Evolutionary conservation across 2,113 vertebrate genomes (phyloP).

Genomic region (Hippocampus zosterae): DNA sequence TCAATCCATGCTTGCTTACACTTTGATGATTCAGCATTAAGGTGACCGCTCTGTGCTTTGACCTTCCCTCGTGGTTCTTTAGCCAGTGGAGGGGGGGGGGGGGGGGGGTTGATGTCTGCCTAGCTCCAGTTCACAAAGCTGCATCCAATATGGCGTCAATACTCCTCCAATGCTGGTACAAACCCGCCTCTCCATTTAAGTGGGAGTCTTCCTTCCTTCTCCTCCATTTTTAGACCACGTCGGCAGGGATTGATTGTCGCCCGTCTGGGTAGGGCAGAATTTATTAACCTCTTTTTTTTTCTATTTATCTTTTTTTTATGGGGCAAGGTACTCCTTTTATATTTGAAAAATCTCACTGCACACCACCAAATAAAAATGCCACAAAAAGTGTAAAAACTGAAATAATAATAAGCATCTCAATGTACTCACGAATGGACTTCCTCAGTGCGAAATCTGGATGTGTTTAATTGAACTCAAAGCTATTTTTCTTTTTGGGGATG

Average conservation of each 20-base stretch:
- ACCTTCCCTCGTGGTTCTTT: conserved; percentile 23
- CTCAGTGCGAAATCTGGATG: neutral
- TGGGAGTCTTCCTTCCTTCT: conserved; percentile 44
- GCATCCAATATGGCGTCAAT: conserved; percentile 55
- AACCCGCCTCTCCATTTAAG: conserved; percentile 2
- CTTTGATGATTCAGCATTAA: conserved; percentile 54
- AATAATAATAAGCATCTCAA: neutral
- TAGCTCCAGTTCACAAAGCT: conserved; percentile 19
- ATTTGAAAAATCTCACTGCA: neutral
- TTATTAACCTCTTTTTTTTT: neutral
- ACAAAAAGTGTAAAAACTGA: neutral
- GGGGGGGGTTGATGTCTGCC: neutral
- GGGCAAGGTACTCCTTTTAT: too few relatives aligned
- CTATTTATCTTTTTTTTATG: too few relatives aligned
- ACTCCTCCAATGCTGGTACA: conserved; percentile 17
- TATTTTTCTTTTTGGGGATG: neutral
- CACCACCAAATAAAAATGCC: neutral
- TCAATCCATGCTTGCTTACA: conserved; percentile 67
- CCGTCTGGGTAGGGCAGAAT: neutral
- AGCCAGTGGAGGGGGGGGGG: neutral
- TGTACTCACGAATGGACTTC: neutral
- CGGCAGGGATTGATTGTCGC: neutral
- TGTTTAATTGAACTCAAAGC: neutral
- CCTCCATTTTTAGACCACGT: conserved; percentile 38
- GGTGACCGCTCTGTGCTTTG: conserved; percentile 29